Base-by-base conservation (phyloP, 2,888 invertebrate species). In the Epirrhoe tristata region DNA sequence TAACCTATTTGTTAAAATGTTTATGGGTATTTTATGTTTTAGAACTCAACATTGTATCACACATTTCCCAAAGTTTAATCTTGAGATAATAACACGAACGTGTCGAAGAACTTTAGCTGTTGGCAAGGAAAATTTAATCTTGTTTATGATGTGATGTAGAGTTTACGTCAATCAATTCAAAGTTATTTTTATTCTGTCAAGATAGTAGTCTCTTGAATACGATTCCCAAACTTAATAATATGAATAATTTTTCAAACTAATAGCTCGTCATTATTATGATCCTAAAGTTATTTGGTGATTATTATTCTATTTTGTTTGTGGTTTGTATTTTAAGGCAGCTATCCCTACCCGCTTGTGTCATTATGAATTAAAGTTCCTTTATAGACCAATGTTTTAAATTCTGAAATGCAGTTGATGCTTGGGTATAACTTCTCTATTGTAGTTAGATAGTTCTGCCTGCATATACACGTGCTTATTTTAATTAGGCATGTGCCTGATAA, bases 21-120 rank as follows among this genome's bases (percentile, higher is more conserved):
- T 7, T 7, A 34, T 5, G 5, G 5, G 34, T 0, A 34, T 7
- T 34, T 6, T 34, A 7, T 34, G 34, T 34, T 34, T 34, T 7
- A 7, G 0, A 34, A 7, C 6, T 34, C 6, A 7, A 34, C 34
- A 7, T 6, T 34, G 5, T 7, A 34, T 7, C 5, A 34, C 34
- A 34, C 34, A 34, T 6, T 34, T 34, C 34, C 34, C 34, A 34
- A 34, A 34, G 34, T 7, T 34, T 34, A 7, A 34, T 34, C 0
- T 34, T 7, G 7, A 7, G 7, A 7, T 34, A 32, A 32, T 5
- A 1, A 34, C 7, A 34, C 34, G 7, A 5, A 4, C 7, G 34
- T 31, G 50, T 52, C 52, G 31, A 31, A 51, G 24, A 52, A 52
- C 52, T 52, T 52, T 52, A n/a, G 12, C 52, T 10, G 52, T 12